These are phyloP conservation scores for Mycalesis mineus DNA, from an alignment of 2,888 invertebrate species.

Conservation along the genomic window DNA sequence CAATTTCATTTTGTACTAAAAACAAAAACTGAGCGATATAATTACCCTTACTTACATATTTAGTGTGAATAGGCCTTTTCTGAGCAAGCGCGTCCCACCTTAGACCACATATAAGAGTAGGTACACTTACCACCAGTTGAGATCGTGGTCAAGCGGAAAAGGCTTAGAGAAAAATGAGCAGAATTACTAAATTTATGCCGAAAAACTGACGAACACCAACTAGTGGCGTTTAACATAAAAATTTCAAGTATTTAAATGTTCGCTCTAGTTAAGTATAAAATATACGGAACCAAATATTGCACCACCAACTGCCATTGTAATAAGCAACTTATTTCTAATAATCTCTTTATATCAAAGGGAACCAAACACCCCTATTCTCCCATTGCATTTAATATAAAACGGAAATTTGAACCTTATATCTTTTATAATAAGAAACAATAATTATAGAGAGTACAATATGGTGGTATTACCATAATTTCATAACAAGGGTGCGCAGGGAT, in stretches of 20 bases:
- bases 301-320: neutral
- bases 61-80: no score
- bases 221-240: no score
- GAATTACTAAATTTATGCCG: no score
- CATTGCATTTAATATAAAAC: constrained; percentile 13
- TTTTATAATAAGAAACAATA: constrained; percentile 25
- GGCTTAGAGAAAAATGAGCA: no score
- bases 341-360: constrained; percentile 56
- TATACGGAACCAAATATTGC: constrained; percentile 9
- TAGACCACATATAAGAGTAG: no score
- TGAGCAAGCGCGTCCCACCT: no score
- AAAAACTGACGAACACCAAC: no score
- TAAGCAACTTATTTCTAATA: constrained; percentile 47
- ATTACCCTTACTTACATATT: no score
- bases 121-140: no score
- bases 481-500: constrained; percentile 63
- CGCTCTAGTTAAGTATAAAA: neutral
- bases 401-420: constrained; percentile 29
- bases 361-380: constrained; percentile 40
- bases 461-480: constrained; percentile 67
- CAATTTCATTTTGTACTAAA: no score
- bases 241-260: neutral
- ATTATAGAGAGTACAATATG: constrained; percentile 25
- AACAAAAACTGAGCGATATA: no score
- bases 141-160: no score